Percentiles rank a stretch among this genome's conserved stretches.
These are phyloP conservation scores for Notospermus geniculatus DNA, from an alignment of 1,140 invertebrate genomes.

Conservation along the genomic window DNA sequence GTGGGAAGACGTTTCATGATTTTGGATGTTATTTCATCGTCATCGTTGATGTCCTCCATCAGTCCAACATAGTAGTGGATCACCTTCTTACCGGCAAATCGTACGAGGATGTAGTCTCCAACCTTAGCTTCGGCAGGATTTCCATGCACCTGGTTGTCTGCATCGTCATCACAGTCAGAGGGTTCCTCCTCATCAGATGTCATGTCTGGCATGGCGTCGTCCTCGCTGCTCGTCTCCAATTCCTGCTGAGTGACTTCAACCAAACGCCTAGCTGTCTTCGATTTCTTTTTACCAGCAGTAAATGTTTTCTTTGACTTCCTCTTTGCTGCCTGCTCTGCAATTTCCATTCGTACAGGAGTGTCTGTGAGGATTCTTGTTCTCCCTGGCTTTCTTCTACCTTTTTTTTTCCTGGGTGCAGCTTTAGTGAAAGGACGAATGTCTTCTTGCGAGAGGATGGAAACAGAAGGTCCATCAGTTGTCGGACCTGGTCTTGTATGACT, in stretches of 20 bases:
- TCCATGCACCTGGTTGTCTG: background rate
- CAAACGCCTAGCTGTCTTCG: too few relatives aligned
- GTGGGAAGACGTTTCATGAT: background rate
- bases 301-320: background rate
- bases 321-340: background rate
- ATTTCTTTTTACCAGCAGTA: too few relatives aligned
- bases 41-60: background rate
- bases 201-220: background rate
- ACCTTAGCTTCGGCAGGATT: background rate
- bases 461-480: too few relatives aligned
- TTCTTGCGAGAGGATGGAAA: background rate
- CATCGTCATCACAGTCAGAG: background rate
- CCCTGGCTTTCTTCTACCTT: background rate
- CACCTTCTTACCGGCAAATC: background rate
- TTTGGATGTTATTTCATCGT: background rate
- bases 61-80: background rate
- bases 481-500: background rate
- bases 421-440: constrained; percentile 7
- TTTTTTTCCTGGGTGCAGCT: background rate
- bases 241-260: too few relatives aligned
- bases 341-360: background rate
- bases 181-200: too few relatives aligned
- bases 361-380: constrained; percentile 6
- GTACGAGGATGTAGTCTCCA: background rate
- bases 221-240: too few relatives aligned